Conservation (phyloP, 2,888 invertebrate genomes). For the Nemoura dubitans region DNA sequence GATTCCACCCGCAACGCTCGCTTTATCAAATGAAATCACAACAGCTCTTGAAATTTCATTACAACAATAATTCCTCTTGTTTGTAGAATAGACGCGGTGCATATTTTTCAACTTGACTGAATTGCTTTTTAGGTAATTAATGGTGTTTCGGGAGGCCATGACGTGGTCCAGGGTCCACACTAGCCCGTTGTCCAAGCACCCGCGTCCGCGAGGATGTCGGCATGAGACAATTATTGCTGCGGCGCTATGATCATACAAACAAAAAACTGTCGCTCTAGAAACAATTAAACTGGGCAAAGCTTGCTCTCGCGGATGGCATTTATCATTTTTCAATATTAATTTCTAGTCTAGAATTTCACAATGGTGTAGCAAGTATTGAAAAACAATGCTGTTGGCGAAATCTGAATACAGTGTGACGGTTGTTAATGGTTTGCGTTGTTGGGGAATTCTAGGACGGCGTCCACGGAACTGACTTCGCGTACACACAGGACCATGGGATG, state of each 20-base stretch:
- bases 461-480: background rate
- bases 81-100: constrained; percentile 36
- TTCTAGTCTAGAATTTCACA: background rate
- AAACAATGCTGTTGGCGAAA: background rate
- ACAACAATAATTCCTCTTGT: constrained; percentile 14
- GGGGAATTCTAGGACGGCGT: background rate
- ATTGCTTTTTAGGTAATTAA: constrained; percentile 50
- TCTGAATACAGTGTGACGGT: background rate
- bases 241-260: background rate
- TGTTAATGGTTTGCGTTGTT: background rate
- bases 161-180: background rate
- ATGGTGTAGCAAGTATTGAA: background rate
- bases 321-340: constrained; percentile 50
- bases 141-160: constrained; percentile 43
- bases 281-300: constrained; percentile 49
- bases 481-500: too few relatives aligned
- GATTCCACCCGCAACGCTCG: background rate
- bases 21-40: constrained; percentile 26
- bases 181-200: background rate
- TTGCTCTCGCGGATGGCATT: constrained; percentile 44
- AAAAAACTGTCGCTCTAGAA: constrained; percentile 37
- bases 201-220: background rate
- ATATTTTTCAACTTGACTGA: constrained; percentile 47
- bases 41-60: constrained; percentile 27
- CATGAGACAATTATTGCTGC: background rate